Evolutionary conservation across 2,888 invertebrate genomes (phyloP), one percentile per base, ranked within the genome.

Genomic region (Nomada ruficornis): DNA sequence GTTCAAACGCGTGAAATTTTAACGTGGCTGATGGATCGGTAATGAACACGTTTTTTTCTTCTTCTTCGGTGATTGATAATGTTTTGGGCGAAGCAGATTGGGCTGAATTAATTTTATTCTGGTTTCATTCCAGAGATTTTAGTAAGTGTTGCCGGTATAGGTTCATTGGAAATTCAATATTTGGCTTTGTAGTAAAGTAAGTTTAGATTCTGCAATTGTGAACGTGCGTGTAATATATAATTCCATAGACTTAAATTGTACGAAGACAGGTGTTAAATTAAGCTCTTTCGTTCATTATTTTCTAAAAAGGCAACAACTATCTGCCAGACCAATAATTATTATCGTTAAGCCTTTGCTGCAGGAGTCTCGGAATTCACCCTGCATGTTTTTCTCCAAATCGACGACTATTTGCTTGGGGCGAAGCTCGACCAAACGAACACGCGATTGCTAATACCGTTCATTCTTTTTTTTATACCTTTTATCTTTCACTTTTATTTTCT

Each of bases 281-380:
- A 67, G 54, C 75, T 29, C 20, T 47, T 55, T 62, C 69, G 5
- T 29, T 65, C 1, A 11, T 29, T n/a, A 10, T 42, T 26, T 52
- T n/a, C n/a, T 36, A 36, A 69, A 54, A 26, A 5, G 64, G 3
- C 52, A 57, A 42, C 47, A 54, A 52, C 57, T 10, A 13, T 63
- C 64, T 18, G 64, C 44, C 78, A 23, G 42, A 57, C 69, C 57
- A 50, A 50, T 29, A 23, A 73, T 77, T 42, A 57, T 29, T 36
- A 52, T 64, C 57, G 23, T 57, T 63, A 13, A 57, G 62, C n/a
- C 13, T 50, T 52, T 57, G 26, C 76, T 54, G 52, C n/a, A 52
- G 76, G 36, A 29, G 65, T 64, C 54, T 36, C 36, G 36, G 36
- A 18, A 52, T 52, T 64, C 57, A 42, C 47, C 47, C 15, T n/a